phyloP scores from a whole-genome alignment of 2,797 vertebrate genomes.

The Lepilemur septentrionalis region DNA sequence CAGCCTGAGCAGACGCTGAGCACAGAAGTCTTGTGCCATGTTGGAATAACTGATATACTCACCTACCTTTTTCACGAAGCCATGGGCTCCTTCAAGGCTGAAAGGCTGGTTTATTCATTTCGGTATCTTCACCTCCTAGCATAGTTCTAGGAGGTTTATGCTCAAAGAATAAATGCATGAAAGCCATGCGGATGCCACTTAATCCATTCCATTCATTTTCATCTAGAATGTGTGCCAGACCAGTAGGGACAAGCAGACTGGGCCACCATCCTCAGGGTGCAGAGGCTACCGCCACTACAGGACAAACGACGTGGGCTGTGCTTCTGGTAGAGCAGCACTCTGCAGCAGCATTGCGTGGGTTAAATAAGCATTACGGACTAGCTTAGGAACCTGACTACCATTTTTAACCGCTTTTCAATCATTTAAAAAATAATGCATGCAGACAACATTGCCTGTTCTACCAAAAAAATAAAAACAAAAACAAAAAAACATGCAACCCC shows the following conservation, averaged over 20 bases:
- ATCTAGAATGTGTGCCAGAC: background rate
- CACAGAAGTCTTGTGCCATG: background rate
- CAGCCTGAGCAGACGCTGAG: background rate
- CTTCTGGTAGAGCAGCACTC: background rate
- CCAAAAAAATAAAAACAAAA: background rate
- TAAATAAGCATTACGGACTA: background rate
- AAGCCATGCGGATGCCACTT: background rate
- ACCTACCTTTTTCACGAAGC: background rate
- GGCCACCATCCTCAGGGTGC: background rate
- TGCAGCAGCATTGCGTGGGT: rapidly evolving
- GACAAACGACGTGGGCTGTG: background rate
- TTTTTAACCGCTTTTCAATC: background rate
- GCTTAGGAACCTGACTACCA: background rate
- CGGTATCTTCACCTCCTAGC: background rate
- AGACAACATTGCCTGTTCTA: background rate
- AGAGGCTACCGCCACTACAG: background rate
- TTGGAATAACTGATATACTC: background rate
- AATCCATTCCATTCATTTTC: background rate
- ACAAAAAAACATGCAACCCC: background rate
- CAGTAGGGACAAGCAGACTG: background rate
- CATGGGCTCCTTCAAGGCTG: background rate
- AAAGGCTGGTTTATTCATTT: background rate
- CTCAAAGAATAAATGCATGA: background rate
- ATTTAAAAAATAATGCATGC: slow-evolving; percentile 2
- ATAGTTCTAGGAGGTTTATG: background rate